Evolutionary conservation across 2,113 vertebrate genomes (phyloP), one percentile per base, ranked within the genome.

Genomic region (Erinaceus europaeus): DNA sequence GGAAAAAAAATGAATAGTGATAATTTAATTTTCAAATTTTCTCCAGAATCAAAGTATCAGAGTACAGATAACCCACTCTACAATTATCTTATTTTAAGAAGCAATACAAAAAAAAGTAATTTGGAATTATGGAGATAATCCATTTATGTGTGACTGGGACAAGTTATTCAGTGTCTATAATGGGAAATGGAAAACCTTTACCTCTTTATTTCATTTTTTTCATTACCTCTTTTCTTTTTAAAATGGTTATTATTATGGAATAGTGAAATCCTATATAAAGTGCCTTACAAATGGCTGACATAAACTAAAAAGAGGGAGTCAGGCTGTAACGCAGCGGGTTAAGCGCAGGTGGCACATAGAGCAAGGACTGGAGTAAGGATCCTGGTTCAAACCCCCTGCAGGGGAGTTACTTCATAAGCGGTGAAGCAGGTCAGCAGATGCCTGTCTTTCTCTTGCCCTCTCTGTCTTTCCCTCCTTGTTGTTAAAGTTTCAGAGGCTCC

Each of bases 21-120:
- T n/a, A 80, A 77, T 25, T 59, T 46, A 76, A 75, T 71, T n/a
- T 68, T 84, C 53, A 74, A 64, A 46, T 69, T 84, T 78, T 46
- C 73, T 15, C 5, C 32, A 65, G 14, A 82, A 83, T 65, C 36
- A 48, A 93, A 85, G 46, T 7, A 67, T 57, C 42, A 38, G 38
- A 77, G 9, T 32, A 61, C 34, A 82, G 34, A 32, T n/a, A 44
- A 38, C 44, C 5, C 6, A 59, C 9, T 40, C 42, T 6, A 12
- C 10, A 4, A 53, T 73, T 74, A 42, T 86, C 40, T 46, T 36
- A 74, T 12, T n/a, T 9, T 32, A 90, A 74, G 44, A n/a, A 40
- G 21, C 20, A 50, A 29, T 72, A n/a, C 76, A 86, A 81, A 64
- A 27, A 61, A 14, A 13, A 34, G 10, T 3, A 84, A 27, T 62